These are phyloP conservation scores for Bimastos eiseni DNA, from an alignment of 2,888 invertebrate genomes.

Conservation along the genomic window DNA sequence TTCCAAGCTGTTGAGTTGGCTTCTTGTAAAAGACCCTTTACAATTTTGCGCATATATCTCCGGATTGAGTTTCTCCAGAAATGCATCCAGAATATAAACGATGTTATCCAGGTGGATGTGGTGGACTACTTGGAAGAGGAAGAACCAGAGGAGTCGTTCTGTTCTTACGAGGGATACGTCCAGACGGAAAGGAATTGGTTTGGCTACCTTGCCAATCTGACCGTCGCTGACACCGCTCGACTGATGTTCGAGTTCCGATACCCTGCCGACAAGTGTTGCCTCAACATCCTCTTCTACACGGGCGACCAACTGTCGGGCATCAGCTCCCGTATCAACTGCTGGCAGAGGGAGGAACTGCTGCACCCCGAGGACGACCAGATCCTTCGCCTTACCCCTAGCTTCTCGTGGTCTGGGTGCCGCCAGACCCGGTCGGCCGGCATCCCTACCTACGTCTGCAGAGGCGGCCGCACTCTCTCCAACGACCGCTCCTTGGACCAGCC, in stretches of 20 bases:
- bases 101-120: neutral
- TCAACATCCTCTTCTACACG: slow-evolving; percentile 43
- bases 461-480: slow-evolving; percentile 38
- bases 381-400: slow-evolving; percentile 43
- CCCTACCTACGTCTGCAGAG: slow-evolving; percentile 37
- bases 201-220: slow-evolving; percentile 44
- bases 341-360: slow-evolving; percentile 42
- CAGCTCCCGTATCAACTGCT: slow-evolving; percentile 43
- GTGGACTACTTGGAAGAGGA: neutral
- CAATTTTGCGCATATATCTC: too few species aligned
- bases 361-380: slow-evolving; percentile 43
- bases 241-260: slow-evolving; percentile 42
- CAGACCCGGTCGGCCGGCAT: slow-evolving; percentile 27
- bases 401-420: slow-evolving; percentile 45
- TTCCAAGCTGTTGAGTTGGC: too few species aligned
- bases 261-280: slow-evolving; percentile 44
- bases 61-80: neutral
- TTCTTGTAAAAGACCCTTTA: too few species aligned
- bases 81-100: neutral
- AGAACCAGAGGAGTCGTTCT: slow-evolving; percentile 36
- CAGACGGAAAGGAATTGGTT: slow-evolving; percentile 42
- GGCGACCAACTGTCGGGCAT: slow-evolving; percentile 42
- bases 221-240: slow-evolving; percentile 36
- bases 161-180: slow-evolving; percentile 42
- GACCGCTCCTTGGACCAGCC: slow-evolving; percentile 7